Evolutionary conservation across 2,888 invertebrate genomes (phyloP).

Genomic region (Amphiduros pacificus): DNA sequence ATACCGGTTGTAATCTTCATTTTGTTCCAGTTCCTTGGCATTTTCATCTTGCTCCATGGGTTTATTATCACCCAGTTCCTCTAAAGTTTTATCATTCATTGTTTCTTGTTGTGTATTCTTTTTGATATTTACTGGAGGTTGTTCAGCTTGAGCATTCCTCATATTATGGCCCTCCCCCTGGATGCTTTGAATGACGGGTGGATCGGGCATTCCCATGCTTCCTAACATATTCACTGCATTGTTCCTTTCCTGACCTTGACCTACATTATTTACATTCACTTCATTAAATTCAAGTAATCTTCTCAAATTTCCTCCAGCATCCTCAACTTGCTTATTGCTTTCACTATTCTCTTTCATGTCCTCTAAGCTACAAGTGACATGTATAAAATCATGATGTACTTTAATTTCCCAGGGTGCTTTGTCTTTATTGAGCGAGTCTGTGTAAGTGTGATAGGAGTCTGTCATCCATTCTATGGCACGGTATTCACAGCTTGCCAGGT

Average conservation of each 20-base stretch:
- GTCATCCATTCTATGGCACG: slow-evolving; percentile 25
- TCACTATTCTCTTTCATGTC: slow-evolving; percentile 1
- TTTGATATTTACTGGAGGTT: not conserved
- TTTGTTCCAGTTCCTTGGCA: not conserved
- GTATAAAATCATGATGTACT: slow-evolving; percentile 20
- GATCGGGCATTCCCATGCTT: no score
- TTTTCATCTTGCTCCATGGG: not conserved
- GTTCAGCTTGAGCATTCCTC: not conserved
- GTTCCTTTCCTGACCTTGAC: not conserved
- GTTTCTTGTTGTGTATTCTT: not conserved
- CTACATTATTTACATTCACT: not conserved
- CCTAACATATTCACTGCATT: not conserved
- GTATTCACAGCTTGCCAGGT: slow-evolving; percentile 22
- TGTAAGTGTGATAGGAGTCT: slow-evolving; percentile 5
- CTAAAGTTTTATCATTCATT: slow-evolving; percentile 1
- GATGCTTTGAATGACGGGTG: no score
- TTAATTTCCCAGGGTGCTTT: slow-evolving; percentile 15
- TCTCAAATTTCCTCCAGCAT: not conserved
- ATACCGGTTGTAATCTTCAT: not conserved
- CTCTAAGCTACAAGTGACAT: slow-evolving; percentile 16
- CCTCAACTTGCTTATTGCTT: not conserved
- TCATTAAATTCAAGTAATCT: not conserved
- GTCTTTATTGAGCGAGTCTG: slow-evolving; percentile 2
- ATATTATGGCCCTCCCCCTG: not conserved
- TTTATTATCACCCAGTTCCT: slow-evolving; percentile 1